Evolutionary conservation across 1,140 invertebrate genomes (phyloP), one percentile per base, ranked within the genome.

Genomic region (Dysdera silvatica): DNA sequence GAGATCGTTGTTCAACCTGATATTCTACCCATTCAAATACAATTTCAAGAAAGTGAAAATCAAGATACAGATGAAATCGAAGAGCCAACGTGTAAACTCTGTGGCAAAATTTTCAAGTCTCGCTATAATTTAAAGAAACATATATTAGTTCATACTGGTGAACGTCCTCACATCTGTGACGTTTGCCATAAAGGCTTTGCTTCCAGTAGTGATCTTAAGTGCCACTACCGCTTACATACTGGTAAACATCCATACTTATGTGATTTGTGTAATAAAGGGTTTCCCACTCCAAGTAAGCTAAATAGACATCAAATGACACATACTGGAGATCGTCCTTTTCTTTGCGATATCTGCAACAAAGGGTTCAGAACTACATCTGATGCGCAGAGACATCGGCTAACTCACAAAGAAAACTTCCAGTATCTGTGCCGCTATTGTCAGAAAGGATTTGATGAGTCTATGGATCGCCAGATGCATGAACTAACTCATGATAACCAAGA

Each of bases 41-140:
- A n/a, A n/a, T n/a, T n/a, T n/a, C n/a, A n/a, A n/a, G n/a, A n/a
- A n/a, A n/a, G n/a, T n/a, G n/a, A n/a, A n/a, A n/a, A n/a, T n/a
- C n/a, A n/a, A n/a, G n/a, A n/a, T n/a, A n/a, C n/a, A n/a, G n/a
- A n/a, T n/a, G n/a, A n/a, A n/a, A n/a, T n/a, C n/a, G n/a, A n/a
- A n/a, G n/a, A n/a, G n/a, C n/a, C n/a, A n/a, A n/a, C n/a, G n/a
- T n/a, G n/a, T n/a, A n/a, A n/a, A n/a, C n/a, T n/a, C n/a, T n/a
- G n/a, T n/a, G n/a, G n/a, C n/a, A n/a, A n/a, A n/a, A n/a, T n/a
- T n/a, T n/a, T n/a, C n/a, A n/a, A n/a, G n/a, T n/a, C n/a, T n/a
- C n/a, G n/a, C n/a, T n/a, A n/a, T n/a, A n/a, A 80, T 86, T 0
- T 92, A 89, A 59, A 59, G 32, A 29, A 47, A 16, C 57, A 59